Evolutionary conservation across 2,113 vertebrate species (phyloP).

Genomic region (Colistium nudipinnis): DNA sequence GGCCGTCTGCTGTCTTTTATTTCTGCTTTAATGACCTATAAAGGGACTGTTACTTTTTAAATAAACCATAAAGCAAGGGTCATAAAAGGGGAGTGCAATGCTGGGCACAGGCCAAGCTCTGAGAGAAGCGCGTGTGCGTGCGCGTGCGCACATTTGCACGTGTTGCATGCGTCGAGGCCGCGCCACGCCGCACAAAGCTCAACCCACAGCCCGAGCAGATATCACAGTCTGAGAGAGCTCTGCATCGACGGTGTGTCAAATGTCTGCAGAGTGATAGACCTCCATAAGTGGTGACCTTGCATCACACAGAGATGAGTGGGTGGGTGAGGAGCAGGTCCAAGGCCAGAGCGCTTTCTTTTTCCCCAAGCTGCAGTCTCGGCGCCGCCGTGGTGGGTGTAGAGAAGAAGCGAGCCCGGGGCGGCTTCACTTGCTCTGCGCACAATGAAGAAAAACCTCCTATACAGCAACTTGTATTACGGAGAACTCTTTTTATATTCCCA

Average conservation of each 20-base stretch:
- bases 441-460: slow-evolving; percentile 70
- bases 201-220: slow-evolving; percentile 46
- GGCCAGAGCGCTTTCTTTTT: slow-evolving; percentile 50
- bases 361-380: slow-evolving; percentile 56
- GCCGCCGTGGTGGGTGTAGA: slow-evolving; percentile 66
- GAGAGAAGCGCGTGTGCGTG: slow-evolving; percentile 67
- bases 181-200: slow-evolving; percentile 21
- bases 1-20: slow-evolving; percentile 78
- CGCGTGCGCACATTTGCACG: slow-evolving; percentile 75
- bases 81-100: slow-evolving; percentile 78
- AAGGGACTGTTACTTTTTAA: slow-evolving; percentile 85
- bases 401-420: slow-evolving; percentile 56
- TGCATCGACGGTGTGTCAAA: slow-evolving; percentile 50
- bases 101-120: slow-evolving; percentile 74
- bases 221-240: slow-evolving; percentile 38
- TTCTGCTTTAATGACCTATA: slow-evolving; percentile 83
- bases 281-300: slow-evolving; percentile 66
- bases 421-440: slow-evolving; percentile 52
- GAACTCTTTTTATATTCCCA: slow-evolving; percentile 68
- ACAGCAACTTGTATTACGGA: slow-evolving; percentile 55
- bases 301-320: slow-evolving; percentile 67
- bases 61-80: slow-evolving; percentile 83
- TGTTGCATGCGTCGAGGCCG: slow-evolving; percentile 31
- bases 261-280: slow-evolving; percentile 62
- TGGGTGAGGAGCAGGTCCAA: slow-evolving; percentile 71